These are phyloP conservation scores for Nothobranchius furzeri DNA, from an alignment of 2,113 vertebrate genomes.

Conservation along the genomic window DNA sequence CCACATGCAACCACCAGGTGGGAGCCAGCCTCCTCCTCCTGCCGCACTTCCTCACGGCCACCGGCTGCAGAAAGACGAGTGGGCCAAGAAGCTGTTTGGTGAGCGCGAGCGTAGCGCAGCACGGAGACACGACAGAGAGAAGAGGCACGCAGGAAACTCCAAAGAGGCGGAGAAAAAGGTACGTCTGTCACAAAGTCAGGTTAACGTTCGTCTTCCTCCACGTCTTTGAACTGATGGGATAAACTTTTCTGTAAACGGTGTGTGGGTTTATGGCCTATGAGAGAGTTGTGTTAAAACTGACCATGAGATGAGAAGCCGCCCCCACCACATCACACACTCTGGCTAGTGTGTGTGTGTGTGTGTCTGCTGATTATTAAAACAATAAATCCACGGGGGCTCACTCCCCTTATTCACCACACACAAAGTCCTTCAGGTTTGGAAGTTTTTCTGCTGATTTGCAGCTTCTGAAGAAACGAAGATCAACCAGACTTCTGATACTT, in stretches of 20 bases:
- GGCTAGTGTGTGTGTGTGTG: constrained; percentile 46
- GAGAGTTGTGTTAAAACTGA: constrained; percentile 72
- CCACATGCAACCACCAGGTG: constrained; percentile 65
- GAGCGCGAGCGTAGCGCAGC: constrained; percentile 50
- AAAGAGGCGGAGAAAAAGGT: constrained; percentile 93
- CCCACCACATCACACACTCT: constrained; percentile 54
- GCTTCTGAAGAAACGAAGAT: no score
- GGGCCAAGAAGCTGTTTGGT: constrained; percentile 90
- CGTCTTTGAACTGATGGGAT: not conserved
- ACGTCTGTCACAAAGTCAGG: constrained; percentile 14
- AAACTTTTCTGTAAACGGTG: not conserved
- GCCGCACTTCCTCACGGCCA: constrained; percentile 65
- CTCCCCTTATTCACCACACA: constrained; percentile 23
- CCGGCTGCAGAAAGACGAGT: constrained; percentile 86
- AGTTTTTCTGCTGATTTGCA: no score
- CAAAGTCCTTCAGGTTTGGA: not conserved
- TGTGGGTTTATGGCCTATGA: constrained; percentile 30
- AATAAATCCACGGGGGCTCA: constrained; percentile 57
- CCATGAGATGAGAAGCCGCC: constrained; percentile 68
- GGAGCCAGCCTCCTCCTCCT: constrained; percentile 56
- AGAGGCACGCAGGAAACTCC: constrained; percentile 77
- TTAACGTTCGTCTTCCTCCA: not conserved
- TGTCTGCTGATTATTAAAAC: constrained; percentile 59
- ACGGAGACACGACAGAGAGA: constrained; percentile 69
- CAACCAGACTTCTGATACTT: no score